Percentiles rank a stretch among this genome's conserved stretches.
Conservation (phyloP, 1,140 invertebrate genomes). For the Patella vulgata region DNA sequence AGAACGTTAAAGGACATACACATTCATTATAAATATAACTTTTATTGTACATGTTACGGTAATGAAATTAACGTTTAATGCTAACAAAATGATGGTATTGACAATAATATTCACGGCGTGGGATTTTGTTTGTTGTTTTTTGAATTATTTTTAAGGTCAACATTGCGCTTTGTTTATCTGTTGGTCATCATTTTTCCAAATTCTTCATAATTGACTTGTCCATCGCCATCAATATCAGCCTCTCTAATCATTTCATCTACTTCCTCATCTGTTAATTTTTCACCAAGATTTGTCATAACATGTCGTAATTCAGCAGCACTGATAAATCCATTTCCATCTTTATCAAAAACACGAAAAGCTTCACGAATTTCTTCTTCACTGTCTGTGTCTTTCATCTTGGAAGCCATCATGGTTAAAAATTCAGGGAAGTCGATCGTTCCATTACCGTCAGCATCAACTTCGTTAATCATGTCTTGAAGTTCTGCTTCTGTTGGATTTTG, state of each 20-base stretch:
- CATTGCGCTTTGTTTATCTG: no score
- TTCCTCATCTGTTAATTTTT: slow-evolving; percentile 88
- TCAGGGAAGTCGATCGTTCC: slow-evolving; percentile 98
- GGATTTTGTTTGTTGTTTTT: no score
- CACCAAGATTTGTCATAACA: slow-evolving; percentile 92
- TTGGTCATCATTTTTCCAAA: slow-evolving; percentile 2
- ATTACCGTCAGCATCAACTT: slow-evolving; percentile 99
- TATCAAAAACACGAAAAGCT: slow-evolving; percentile 97
- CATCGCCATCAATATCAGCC: slow-evolving; percentile 87
- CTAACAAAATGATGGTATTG: no score
- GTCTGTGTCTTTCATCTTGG: slow-evolving; percentile 99
- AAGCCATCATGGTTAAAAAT: slow-evolving; percentile 82
- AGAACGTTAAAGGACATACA: no score
- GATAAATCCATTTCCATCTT: slow-evolving; percentile 90
- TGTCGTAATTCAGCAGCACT: slow-evolving; percentile 40
- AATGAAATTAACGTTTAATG: no score
- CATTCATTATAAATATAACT: no score
- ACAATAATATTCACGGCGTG: no score
- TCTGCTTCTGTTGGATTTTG: slow-evolving; percentile 99
- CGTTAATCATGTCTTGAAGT: slow-evolving; percentile 99
- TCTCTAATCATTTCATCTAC: slow-evolving; percentile 93
- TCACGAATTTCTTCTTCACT: slow-evolving; percentile 99
- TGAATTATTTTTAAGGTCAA: no score
- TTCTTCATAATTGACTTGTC: slow-evolving; percentile 47
- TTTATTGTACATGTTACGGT: no score